Conservation (phyloP, 2,888 invertebrate genomes). For the Empis livida region DNA sequence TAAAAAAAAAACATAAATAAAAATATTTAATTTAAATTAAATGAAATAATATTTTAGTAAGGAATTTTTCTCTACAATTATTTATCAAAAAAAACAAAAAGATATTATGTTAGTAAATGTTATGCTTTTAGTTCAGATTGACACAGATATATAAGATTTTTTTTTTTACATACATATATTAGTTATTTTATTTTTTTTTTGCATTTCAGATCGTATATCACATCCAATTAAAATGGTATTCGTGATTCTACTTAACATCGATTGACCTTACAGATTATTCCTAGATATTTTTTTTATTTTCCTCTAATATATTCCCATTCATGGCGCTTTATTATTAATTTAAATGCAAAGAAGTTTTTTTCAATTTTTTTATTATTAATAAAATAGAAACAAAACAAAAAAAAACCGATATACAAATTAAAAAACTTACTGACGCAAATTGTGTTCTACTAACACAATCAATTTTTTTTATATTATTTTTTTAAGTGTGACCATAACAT, state of each 20-base stretch:
- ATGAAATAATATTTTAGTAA: too few species aligned
- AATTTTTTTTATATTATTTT: too few species aligned
- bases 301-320: neutral
- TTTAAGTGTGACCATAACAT: neutral
- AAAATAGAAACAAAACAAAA: neutral
- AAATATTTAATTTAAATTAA: too few species aligned
- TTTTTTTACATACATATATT: too few species aligned
- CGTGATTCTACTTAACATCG: conserved; percentile 41
- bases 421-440: neutral
- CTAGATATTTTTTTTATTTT: conserved; percentile 14
- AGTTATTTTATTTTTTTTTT: neutral
- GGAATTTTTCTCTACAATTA: too few species aligned
- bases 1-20: too few species aligned
- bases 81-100: too few species aligned
- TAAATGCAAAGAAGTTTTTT: neutral
- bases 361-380: neutral
- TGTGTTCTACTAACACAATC: neutral
- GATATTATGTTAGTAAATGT: too few species aligned
- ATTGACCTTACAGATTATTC: conserved; percentile 38
- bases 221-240: conserved; percentile 37
- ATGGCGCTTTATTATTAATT: neutral
- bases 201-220: conserved; percentile 21
- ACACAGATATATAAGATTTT: neutral
- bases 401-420: neutral
- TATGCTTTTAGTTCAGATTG: neutral